Conservation (phyloP, 2,888 invertebrate genomes). For the Lasioglossum zephyrum region DNA sequence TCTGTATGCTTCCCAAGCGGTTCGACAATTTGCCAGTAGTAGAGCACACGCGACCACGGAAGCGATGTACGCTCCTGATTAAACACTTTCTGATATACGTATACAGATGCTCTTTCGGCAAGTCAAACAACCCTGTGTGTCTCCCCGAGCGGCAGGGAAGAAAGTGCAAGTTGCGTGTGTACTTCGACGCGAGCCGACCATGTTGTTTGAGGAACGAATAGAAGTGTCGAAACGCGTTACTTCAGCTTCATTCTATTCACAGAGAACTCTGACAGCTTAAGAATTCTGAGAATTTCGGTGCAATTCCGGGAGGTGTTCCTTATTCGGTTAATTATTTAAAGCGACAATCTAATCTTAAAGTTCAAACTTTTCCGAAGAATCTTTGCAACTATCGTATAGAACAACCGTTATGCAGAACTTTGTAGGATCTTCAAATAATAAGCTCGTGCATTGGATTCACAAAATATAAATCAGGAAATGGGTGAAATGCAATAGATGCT, state of each 20-base stretch:
- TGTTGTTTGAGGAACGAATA: neutral
- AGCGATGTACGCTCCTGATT: constrained; percentile 49
- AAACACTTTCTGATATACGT: constrained; percentile 36
- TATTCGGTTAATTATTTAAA: neutral
- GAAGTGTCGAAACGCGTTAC: neutral
- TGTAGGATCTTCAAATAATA: too few species aligned
- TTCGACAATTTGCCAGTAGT: constrained; percentile 46
- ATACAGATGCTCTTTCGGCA: constrained; percentile 18
- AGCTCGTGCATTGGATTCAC: too few species aligned
- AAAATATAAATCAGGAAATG: neutral
- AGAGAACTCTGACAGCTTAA: neutral
- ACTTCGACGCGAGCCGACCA: neutral
- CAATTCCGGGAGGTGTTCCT: neutral
- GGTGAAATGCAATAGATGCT: too few species aligned
- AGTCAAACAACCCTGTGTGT: constrained; percentile 30
- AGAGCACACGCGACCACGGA: neutral
- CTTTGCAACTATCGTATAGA: neutral
- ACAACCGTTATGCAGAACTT: too few species aligned
- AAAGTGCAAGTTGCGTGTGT: neutral
- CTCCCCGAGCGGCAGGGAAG: constrained; percentile 19
- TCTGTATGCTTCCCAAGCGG: constrained; percentile 36
- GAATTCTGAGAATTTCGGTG: neutral
- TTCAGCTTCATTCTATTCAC: neutral
- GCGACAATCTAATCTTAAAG: neutral
- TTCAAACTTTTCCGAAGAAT: neutral